Evolutionary conservation across 2,888 invertebrate species (phyloP).

Genomic region (Bimastos eiseni): DNA sequence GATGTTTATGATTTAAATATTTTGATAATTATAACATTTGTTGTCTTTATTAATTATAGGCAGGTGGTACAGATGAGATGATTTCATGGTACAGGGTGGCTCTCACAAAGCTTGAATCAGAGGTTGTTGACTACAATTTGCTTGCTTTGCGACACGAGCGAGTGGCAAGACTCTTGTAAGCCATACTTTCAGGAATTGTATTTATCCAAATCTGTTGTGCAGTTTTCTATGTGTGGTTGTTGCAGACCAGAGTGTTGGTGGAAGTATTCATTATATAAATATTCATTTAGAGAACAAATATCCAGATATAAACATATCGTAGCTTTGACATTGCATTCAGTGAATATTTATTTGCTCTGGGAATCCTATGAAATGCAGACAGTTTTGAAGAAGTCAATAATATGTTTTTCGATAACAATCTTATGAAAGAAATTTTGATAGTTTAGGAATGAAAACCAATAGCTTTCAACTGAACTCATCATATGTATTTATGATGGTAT

Average conservation of each 20-base stretch:
- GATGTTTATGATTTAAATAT: not conserved
- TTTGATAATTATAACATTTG: not conserved
- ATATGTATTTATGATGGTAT: not conserved
- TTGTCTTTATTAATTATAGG: slow-evolving; percentile 44
- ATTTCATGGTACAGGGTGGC: slow-evolving; percentile 52
- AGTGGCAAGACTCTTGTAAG: slow-evolving; percentile 57
- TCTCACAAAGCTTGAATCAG: slow-evolving; percentile 53
- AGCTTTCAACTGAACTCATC: not conserved
- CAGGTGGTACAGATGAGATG: slow-evolving; percentile 55
- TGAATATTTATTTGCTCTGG: not conserved
- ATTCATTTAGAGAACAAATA: not conserved
- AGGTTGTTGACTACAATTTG: slow-evolving; percentile 54
- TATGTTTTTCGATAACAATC: not conserved
- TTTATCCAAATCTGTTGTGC: not conserved
- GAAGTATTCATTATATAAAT: not conserved
- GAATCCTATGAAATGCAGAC: not conserved
- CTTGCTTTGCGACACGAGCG: slow-evolving; percentile 57
- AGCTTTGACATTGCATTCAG: not conserved
- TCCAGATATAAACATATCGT: not conserved
- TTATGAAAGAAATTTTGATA: not conserved
- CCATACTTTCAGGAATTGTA: not conserved
- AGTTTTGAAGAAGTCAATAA: not conserved
- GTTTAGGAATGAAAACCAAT: not conserved
- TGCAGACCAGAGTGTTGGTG: too few species aligned
- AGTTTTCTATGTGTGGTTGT: not conserved